Evolutionary conservation across 2,797 vertebrate species (phyloP), one percentile per base, ranked within the genome.

Genomic region (Dallia pectoralis): DNA sequence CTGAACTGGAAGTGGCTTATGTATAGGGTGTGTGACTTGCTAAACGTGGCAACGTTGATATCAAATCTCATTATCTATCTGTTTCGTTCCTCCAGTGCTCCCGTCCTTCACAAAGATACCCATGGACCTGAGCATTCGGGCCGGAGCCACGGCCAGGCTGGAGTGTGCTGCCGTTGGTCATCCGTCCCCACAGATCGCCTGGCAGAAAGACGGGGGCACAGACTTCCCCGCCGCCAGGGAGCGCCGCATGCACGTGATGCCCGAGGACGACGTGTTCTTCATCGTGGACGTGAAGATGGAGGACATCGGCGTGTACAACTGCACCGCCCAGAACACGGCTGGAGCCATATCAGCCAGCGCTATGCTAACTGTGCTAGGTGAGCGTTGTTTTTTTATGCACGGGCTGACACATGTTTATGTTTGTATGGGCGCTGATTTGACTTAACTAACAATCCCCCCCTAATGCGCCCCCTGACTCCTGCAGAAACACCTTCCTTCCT

Each of bases 211-310:
- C 0, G 97, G 97, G 1, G 97, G 97, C 74, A 99, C 95, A 0
- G 97, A 99, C 87, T 99, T 99, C 76, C 97, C 97, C 0, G 97
- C 97, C 0, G 97, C 97, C 0, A 94, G 97, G 0, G 97, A 99
- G 84, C 93, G 97, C 0, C 94, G 97, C 3, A 99, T 99, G 97
- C 97, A 99, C 0, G 97, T 99, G 18, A 99, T 99, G 97, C 97
- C 97, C 0, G 96, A 97, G 84, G 97, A 99, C 0, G 97, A 99
- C 0, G 97, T 99, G 1, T 99, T 99, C 85, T 99, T 99, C 77
- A 99, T 99, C 0, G 96, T 98, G 51, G 95, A 97, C 0, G 96
- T 97, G 19, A 97, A 97, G 88, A 95, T 93, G 0, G 97, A 97
- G 74, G 97, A 99, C 82, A 95, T 97, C 0, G 97, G 97, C 0